Evolutionary conservation across 2,797 vertebrate genomes (phyloP).

Genomic region (Pteronotus mesoamericanus): DNA sequence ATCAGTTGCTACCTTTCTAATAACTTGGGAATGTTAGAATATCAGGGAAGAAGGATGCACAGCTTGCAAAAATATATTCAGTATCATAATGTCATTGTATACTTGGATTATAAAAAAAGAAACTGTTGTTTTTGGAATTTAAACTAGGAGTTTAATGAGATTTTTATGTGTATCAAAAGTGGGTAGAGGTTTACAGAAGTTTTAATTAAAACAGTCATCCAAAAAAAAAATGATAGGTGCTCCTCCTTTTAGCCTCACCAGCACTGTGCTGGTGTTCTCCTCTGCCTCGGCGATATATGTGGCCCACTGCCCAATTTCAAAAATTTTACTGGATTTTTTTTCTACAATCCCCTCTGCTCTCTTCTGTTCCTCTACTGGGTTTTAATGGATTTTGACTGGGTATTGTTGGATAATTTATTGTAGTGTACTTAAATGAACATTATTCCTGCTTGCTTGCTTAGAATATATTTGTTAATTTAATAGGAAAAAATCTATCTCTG

Average conservation of each 20-base stretch:
- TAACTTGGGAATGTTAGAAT: background rate
- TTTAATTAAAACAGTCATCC: background rate
- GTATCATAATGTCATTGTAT: background rate
- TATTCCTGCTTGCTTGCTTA: background rate
- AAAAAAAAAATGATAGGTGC: background rate
- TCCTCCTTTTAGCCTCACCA: background rate
- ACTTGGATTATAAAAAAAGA: background rate
- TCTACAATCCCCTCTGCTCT: background rate
- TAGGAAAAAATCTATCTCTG: background rate
- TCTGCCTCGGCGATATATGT: background rate
- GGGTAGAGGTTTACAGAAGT: background rate
- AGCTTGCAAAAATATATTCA: background rate
- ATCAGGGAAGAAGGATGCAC: background rate
- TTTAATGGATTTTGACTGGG: background rate
- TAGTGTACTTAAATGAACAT: background rate
- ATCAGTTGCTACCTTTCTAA: background rate
- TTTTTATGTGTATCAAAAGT: background rate
- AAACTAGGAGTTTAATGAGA: background rate
- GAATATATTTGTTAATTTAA: background rate
- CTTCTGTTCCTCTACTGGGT: background rate
- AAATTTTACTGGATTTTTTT: background rate
- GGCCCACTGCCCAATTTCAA: background rate
- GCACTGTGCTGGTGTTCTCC: background rate
- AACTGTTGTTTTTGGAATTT: background rate
- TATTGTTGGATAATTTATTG: background rate